Evolutionary conservation across 1,140 invertebrate species (phyloP), one percentile per base, ranked within the genome.

Genomic region (Drosophila eugracilis): DNA sequence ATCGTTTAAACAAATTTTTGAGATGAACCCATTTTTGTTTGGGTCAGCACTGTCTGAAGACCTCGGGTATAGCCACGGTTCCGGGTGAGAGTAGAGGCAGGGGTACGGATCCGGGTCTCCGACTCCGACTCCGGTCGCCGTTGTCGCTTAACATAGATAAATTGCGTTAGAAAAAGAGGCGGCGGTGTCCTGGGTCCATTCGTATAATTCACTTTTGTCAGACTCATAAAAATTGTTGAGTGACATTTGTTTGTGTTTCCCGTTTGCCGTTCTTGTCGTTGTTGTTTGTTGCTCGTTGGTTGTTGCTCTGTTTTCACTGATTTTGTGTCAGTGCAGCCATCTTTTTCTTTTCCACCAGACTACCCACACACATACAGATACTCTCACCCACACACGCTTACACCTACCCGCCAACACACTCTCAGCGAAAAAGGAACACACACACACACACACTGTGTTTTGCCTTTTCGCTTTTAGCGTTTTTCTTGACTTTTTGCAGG

Each of bases 201-300:
- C 83, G 75, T 88, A 88, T 88, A 88, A 88, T 88, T 88, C 83
- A 88, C 83, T 88, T 85, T 88, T 88, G 83, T 88, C 83, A 81
- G 83, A 88, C 83, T 88, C 83, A 88, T 88, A 88, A 86, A 86
- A 86, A 86, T 86, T 88, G 83, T 86, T 86, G 83, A 86, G 78
- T 86, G 83, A 86, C 83, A 86, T 86, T 86, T 88, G 83, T 86
- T 86, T 86, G 83, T 88, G 83, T 86, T 86, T 86, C 78, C 78
- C 78, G 83, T 81, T 84, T 78, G 63, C 78, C 50, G 54, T 73
- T 74, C 60, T 74, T 77, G 65, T 59, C 58, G 48, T 49, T 66
- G 69, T 26, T 59, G 48, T 47, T 49, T 72, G 50, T 37, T 77
- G 48, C n/a, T n/a, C n/a, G n/a, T n/a, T n/a, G n/a, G 52, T 52